Evolutionary conservation across 2,113 vertebrate genomes (phyloP).

Genomic region (Melanerpes formicivorus): DNA sequence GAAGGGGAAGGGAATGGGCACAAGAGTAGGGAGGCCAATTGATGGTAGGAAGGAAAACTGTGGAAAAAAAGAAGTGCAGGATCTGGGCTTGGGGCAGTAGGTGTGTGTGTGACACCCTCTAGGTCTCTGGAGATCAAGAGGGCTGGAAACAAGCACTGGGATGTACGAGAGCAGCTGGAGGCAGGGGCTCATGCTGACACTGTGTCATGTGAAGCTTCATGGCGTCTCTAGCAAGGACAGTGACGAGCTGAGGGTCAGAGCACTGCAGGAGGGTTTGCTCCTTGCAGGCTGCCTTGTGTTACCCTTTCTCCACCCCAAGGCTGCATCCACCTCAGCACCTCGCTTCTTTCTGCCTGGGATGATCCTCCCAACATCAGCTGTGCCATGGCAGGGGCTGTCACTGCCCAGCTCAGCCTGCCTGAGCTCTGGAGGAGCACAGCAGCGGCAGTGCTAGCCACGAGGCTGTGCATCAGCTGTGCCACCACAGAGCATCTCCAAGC

Average conservation of each 20-base stretch:
- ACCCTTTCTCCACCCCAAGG: neutral
- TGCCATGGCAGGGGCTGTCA: neutral
- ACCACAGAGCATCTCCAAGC: neutral
- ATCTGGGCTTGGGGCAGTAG: neutral
- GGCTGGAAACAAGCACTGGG: neutral
- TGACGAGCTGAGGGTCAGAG: neutral
- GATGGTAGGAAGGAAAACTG: neutral
- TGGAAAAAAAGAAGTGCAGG: neutral
- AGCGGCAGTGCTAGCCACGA: neutral
- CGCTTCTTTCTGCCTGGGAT: neutral
- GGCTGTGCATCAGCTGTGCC: neutral
- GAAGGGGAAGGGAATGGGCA: neutral
- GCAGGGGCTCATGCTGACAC: no score
- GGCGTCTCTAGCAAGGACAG: neutral
- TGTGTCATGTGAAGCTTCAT: neutral
- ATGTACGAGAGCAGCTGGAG: neutral
- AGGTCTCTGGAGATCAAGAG: neutral
- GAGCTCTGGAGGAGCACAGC: fast-evolving
- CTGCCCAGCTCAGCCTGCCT: neutral
- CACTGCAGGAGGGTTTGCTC: neutral
- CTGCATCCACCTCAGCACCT: neutral
- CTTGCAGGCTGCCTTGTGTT: neutral
- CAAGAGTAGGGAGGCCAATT: neutral
- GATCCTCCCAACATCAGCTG: neutral
- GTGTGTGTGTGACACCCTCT: neutral